Evolutionary conservation across 2,888 invertebrate genomes (phyloP).

Genomic region (Agriopis marginaria): DNA sequence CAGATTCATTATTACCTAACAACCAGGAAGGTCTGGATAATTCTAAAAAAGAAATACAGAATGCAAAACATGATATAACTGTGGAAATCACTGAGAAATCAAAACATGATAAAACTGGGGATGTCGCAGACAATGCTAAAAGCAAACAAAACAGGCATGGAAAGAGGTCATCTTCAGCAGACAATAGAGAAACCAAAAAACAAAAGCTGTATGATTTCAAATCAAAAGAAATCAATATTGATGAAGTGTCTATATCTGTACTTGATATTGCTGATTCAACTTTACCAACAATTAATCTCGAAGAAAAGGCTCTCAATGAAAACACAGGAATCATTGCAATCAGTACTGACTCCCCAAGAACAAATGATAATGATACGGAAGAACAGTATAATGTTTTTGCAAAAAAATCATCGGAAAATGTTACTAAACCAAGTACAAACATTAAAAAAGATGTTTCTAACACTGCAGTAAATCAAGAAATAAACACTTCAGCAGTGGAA

Average conservation of each 20-base stretch:
- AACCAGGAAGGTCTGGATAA: constrained; percentile 72
- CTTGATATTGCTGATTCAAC: constrained; percentile 44
- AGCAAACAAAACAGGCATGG: constrained; percentile 23
- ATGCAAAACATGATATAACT: constrained; percentile 35
- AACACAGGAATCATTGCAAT: constrained; percentile 35
- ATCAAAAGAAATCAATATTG: constrained; percentile 18
- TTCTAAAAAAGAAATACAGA: constrained; percentile 29
- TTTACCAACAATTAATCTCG: not conserved
- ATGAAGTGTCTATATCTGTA: constrained; percentile 8
- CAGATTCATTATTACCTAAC: constrained; percentile 72
- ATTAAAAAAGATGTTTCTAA: constrained; percentile 3
- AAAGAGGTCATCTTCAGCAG: constrained; percentile 37
- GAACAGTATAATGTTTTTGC: constrained; percentile 25
- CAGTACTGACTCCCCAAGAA: constrained; percentile 29
- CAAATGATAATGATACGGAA: constrained; percentile 25
- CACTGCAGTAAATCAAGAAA: not conserved
- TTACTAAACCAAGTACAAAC: not conserved
- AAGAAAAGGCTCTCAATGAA: constrained; percentile 2
- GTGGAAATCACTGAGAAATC: constrained; percentile 27
- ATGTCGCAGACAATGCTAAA: constrained; percentile 25
- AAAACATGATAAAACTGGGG: constrained; percentile 33
- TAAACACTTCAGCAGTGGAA: not conserved
- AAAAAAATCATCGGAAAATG: constrained; percentile 20
- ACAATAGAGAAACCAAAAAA: constrained; percentile 31
- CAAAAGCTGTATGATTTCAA: constrained; percentile 23